Evolutionary conservation across 2,888 invertebrate genomes (phyloP).

Genomic region (Habrosyne pyritoides): DNA sequence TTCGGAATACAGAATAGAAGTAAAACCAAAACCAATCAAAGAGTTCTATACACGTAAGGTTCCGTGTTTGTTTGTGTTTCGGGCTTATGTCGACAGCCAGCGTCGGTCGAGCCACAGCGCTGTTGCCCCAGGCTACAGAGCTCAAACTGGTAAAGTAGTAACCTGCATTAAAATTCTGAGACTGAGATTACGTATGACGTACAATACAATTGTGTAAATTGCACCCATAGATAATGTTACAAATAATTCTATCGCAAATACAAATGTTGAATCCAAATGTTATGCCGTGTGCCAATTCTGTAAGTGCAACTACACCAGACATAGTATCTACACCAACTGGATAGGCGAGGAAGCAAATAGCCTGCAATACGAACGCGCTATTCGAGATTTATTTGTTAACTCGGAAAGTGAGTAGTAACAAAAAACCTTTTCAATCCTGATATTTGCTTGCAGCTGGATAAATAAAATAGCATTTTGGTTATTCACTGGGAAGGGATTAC

Average conservation of each 20-base stretch:
- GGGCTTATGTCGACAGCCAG: slow-evolving; percentile 19
- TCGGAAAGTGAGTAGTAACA: no score
- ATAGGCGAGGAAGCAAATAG: background rate
- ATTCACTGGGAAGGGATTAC: no score
- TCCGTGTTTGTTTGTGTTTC: slow-evolving; percentile 15
- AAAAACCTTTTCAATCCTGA: no score
- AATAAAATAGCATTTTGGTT: no score
- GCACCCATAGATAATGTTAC: slow-evolving; percentile 19
- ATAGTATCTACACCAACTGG: background rate
- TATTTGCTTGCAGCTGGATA: no score
- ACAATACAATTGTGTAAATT: slow-evolving; percentile 27
- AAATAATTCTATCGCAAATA: slow-evolving; percentile 1
- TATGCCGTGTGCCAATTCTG: background rate
- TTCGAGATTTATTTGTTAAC: background rate
- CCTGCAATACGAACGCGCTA: background rate
- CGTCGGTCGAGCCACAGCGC: background rate
- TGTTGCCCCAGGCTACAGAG: slow-evolving; percentile 37
- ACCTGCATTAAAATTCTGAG: slow-evolving; percentile 32
- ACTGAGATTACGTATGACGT: slow-evolving; percentile 30
- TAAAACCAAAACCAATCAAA: background rate
- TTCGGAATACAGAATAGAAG: background rate
- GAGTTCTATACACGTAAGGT: background rate
- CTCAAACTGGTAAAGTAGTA: slow-evolving; percentile 48
- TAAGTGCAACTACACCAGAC: background rate
- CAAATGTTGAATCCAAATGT: background rate